A percentile compares a stretch with the other conserved stretches of the same genome.
Conservation (phyloP, 1,140 invertebrate species). For the Diabrotica virgifera region DNA sequence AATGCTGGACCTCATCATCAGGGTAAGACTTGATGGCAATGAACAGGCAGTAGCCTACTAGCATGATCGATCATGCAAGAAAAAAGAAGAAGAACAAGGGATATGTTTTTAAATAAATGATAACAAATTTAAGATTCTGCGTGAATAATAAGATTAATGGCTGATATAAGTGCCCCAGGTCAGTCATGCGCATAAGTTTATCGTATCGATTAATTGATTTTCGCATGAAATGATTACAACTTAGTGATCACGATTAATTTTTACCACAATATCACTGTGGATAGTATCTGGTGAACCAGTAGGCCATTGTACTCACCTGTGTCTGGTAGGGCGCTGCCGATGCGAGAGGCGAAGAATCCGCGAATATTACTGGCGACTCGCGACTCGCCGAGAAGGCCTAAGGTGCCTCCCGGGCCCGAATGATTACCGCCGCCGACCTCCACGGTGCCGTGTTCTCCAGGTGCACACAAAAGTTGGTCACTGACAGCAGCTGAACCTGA, state of each 20-base stretch:
- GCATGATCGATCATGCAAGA: too few relatives aligned
- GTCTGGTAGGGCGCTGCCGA: conserved; percentile 55
- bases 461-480: conserved; percentile 28
- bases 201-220: neutral
- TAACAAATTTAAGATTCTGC: too few relatives aligned
- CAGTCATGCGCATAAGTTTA: neutral
- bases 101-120: too few relatives aligned
- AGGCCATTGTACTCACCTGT: conserved; percentile 52
- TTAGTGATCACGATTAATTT: too few relatives aligned
- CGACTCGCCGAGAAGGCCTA: conserved; percentile 53
- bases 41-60: too few relatives aligned
- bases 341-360: conserved; percentile 55
- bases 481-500: conserved; percentile 26
- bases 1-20: too few relatives aligned
- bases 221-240: neutral
- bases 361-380: conserved; percentile 57
- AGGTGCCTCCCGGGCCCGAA: conserved; percentile 49
- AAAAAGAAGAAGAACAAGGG: too few relatives aligned
- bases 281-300: neutral
- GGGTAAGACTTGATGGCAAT: too few relatives aligned
- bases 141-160: too few relatives aligned
- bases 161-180: too few relatives aligned
- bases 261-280: too few relatives aligned
- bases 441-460: conserved; percentile 42
- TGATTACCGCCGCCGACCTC: conserved; percentile 39